Conservation (phyloP, 2,888 invertebrate species). For the Cataglyphis albicans region DNA sequence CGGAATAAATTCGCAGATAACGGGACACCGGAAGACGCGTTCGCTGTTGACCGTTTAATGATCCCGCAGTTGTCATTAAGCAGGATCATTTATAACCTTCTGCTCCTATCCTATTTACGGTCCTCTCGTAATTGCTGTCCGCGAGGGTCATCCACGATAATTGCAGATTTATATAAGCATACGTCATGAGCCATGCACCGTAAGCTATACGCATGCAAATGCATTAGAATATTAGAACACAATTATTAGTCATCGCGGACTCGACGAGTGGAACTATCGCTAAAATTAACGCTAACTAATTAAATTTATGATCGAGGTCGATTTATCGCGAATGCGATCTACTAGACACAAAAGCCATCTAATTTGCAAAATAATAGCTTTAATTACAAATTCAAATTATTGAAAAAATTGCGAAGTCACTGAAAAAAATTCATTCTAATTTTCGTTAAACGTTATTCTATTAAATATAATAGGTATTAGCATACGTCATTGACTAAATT, state of each 20-base stretch:
- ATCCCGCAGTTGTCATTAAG: slow-evolving; percentile 73
- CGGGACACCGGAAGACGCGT: slow-evolving; percentile 60
- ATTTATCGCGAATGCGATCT: slow-evolving; percentile 6
- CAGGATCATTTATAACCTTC: slow-evolving; percentile 71
- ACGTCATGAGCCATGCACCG: slow-evolving; percentile 56
- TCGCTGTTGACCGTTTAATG: slow-evolving; percentile 75
- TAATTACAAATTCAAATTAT: not conserved
- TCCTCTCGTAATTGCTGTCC: slow-evolving; percentile 56
- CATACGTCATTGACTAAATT: not conserved
- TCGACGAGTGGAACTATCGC: slow-evolving; percentile 6
- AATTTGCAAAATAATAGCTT: not conserved
- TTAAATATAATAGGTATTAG: not conserved
- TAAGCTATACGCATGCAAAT: not conserved
- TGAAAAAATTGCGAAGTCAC: not conserved
- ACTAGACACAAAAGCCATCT: not conserved
- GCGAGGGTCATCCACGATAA: slow-evolving; percentile 59
- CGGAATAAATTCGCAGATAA: slow-evolving; percentile 68
- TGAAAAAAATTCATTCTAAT: not conserved
- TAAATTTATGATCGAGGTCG: not conserved
- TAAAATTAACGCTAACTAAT: slow-evolving; percentile 53
- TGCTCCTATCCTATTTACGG: slow-evolving; percentile 66
- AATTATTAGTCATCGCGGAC: slow-evolving; percentile 2
- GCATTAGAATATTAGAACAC: too few species aligned
- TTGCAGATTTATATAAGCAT: slow-evolving; percentile 65
- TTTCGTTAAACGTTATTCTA: not conserved